phyloP scores from a whole-genome alignment of 92 coral and sea anemone species.

The Phenganax subtilis region DNA sequence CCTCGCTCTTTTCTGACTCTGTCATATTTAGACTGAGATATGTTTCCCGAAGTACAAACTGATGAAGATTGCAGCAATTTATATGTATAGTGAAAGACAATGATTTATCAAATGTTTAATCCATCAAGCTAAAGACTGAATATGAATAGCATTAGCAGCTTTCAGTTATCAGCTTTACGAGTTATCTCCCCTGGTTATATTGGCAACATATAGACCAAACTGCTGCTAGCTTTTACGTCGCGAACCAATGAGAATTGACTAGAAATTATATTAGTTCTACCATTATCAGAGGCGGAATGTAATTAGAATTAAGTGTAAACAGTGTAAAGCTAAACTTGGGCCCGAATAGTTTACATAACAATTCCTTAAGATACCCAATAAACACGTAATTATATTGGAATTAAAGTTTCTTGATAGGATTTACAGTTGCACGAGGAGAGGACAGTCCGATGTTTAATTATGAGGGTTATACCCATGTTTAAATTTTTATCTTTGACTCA shows the following conservation, averaged over 20 bases:
- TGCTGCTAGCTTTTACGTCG: constrained; percentile 2
- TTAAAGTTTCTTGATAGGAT: constrained; percentile 76
- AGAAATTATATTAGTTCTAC: constrained; percentile 20
- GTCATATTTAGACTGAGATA: constrained; percentile 11
- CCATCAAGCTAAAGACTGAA: neutral
- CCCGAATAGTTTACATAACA: constrained; percentile 87
- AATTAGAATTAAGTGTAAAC: constrained; percentile 41
- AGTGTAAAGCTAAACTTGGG: constrained; percentile 39
- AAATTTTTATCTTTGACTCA: neutral
- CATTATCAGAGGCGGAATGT: constrained; percentile 43
- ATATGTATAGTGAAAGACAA: constrained; percentile 28
- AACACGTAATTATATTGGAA: constrained; percentile 97
- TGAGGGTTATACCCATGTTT: neutral
- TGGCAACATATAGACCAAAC: constrained; percentile 22
- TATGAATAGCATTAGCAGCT: constrained; percentile 34
- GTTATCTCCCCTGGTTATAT: constrained; percentile 33
- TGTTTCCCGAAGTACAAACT: neutral
- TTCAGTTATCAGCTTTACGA: constrained; percentile 25
- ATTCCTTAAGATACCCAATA: constrained; percentile 97
- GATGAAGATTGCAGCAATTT: constrained; percentile 17
- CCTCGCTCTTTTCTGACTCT: constrained; percentile 19
- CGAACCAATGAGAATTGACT: constrained; percentile 32
- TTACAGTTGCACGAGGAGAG: constrained; percentile 22
- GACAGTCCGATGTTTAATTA: neutral
- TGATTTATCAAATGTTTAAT: constrained; percentile 24